These are phyloP conservation scores for Drepana falcataria DNA, from an alignment of 2,888 invertebrate species.

Conservation along the genomic window DNA sequence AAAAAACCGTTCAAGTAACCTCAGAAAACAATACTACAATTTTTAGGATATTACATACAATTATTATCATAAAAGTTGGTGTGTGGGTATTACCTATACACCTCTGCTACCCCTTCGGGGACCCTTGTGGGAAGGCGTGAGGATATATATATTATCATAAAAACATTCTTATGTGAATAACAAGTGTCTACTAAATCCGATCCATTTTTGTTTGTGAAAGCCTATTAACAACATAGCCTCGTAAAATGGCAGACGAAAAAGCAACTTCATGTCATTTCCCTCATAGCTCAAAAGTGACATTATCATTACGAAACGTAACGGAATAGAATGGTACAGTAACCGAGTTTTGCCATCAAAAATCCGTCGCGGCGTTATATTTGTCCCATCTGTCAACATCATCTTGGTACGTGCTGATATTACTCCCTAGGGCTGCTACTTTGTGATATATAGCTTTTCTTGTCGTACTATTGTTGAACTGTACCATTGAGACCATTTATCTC, in stretches of 20 bases:
- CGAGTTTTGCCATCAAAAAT: constrained; percentile 19
- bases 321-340: constrained; percentile 4
- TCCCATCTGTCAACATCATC: constrained; percentile 24
- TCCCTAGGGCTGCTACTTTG: constrained; percentile 13
- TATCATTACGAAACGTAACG: neutral
- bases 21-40: too few relatives aligned
- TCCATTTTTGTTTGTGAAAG: too few relatives aligned
- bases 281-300: neutral
- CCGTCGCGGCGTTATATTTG: constrained; percentile 10
- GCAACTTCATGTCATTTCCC: neutral
- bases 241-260: neutral
- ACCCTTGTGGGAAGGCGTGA: too few relatives aligned
- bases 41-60: too few relatives aligned
- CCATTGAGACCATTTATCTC: constrained; percentile 4
- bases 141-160: too few relatives aligned
- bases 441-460: constrained; percentile 1
- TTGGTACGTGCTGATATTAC: constrained; percentile 10
- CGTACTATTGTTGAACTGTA: constrained; percentile 7
- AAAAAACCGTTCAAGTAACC: too few relatives aligned
- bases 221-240: neutral
- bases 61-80: too few relatives aligned
- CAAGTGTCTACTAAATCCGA: too few relatives aligned
- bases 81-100: too few relatives aligned
- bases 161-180: too few relatives aligned
- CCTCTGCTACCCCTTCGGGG: too few relatives aligned